Conservation (phyloP, 2,797 vertebrate genomes). For the Notamacropus eugenii region DNA sequence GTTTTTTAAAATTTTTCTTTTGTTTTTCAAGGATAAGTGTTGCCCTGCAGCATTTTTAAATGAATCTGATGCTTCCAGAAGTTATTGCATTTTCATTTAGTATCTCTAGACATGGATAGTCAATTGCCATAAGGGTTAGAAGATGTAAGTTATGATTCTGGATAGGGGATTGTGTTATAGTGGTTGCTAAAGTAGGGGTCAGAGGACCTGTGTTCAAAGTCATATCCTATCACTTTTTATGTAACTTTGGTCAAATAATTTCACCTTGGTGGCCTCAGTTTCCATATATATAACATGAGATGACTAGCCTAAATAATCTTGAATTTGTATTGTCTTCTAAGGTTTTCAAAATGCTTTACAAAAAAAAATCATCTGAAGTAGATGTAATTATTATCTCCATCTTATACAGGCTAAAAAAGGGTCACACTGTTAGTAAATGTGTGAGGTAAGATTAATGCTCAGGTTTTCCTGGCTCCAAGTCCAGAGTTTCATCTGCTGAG, state of each 20-base stretch:
- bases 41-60: slow-evolving; percentile 1
- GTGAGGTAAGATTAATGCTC: not conserved
- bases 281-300: not conserved
- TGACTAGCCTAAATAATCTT: not conserved
- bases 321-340: not conserved
- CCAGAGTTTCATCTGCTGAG: not conserved
- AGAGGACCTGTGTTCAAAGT: not conserved
- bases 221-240: not conserved
- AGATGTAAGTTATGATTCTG: not conserved
- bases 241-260: not conserved
- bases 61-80: not conserved
- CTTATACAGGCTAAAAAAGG: not conserved
- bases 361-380: not conserved
- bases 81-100: not conserved
- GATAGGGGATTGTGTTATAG: not conserved
- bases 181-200: not conserved
- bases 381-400: not conserved
- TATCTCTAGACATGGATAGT: not conserved
- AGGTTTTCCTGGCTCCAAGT: not conserved
- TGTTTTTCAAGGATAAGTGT: not conserved
- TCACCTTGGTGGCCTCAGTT: not conserved
- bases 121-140: not conserved
- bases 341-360: not conserved
- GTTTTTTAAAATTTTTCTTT: not conserved
- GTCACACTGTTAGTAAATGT: not conserved